A percentile compares a stretch with the other conserved stretches of the same genome.
Conservation (phyloP, 2,888 invertebrate species). For the Dasypolia templi region DNA sequence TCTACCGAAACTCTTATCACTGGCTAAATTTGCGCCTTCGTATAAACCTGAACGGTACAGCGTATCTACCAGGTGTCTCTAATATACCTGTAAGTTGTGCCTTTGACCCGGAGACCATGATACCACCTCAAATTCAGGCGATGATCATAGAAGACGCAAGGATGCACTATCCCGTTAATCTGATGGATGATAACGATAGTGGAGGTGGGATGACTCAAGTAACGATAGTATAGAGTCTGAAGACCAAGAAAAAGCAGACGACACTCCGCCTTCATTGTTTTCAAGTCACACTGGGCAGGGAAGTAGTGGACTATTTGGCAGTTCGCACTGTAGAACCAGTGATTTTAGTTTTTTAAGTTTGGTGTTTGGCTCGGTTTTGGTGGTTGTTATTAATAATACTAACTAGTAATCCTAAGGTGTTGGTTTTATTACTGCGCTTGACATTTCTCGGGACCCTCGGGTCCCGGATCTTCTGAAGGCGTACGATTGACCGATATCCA, state of each 20-base stretch:
- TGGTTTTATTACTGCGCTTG: neutral
- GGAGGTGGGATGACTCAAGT: slow-evolving; percentile 8
- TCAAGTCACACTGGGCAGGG: neutral
- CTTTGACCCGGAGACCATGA: slow-evolving; percentile 31
- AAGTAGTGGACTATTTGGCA: neutral
- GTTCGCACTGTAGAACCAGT: slow-evolving; percentile 1
- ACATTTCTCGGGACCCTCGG: too few species aligned
- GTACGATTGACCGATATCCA: too few species aligned
- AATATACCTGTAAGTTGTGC: slow-evolving; percentile 13
- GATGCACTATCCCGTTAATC: slow-evolving; percentile 20
- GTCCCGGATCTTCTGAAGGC: too few species aligned
- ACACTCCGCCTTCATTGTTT: neutral
- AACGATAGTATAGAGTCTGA: neutral
- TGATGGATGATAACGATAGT: slow-evolving; percentile 1
- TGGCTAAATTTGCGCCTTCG: slow-evolving; percentile 16
- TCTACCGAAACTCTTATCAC: slow-evolving; percentile 24
- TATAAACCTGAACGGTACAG: neutral
- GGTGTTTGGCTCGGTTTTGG: slow-evolving; percentile 5
- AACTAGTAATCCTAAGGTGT: neutral
- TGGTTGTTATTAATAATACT: slow-evolving; percentile 3
- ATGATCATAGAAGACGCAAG: slow-evolving; percentile 19
- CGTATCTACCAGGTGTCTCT: slow-evolving; percentile 7
- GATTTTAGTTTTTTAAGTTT: slow-evolving; percentile 21
- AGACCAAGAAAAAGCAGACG: neutral
- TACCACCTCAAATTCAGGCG: slow-evolving; percentile 29